Conservation (phyloP, 2,113 vertebrate genomes). For the Lasiurus borealis region DNA sequence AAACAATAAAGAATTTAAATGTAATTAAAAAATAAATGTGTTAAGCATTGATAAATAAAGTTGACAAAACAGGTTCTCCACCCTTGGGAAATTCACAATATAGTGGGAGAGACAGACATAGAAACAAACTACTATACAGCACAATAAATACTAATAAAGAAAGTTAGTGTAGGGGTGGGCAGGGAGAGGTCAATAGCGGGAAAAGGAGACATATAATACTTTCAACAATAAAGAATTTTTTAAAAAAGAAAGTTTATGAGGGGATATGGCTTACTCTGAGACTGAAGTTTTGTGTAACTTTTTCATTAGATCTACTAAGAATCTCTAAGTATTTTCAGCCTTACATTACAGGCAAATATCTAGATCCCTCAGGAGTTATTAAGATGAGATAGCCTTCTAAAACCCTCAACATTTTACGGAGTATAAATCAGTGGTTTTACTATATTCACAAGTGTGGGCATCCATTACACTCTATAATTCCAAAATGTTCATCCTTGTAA, state of each 20-base stretch:
- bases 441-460: not conserved
- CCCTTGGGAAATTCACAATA: not conserved
- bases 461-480: not conserved
- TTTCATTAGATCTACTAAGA: not conserved
- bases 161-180: not conserved
- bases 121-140: not conserved
- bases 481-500: not conserved
- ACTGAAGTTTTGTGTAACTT: slow-evolving; percentile 30
- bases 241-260: not conserved
- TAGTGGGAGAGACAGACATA: not conserved
- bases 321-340: slow-evolving; percentile 4
- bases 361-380: slow-evolving; percentile 28
- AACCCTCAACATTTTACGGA: not conserved
- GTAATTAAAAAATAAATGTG: not conserved
- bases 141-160: not conserved
- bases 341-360: slow-evolving; percentile 29
- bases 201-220: too few species aligned
- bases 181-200: too few species aligned
- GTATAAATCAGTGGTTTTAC: not conserved
- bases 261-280: not conserved
- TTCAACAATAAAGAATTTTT: too few species aligned
- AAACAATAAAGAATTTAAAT: too few species aligned
- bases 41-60: slow-evolving; percentile 17
- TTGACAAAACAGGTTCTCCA: not conserved
- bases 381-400: not conserved